Percentiles rank a stretch among this genome's conserved stretches.
phyloP scores from a whole-genome alignment of 2,113 vertebrate genomes.

The Choloepus hoffmanni region DNA sequence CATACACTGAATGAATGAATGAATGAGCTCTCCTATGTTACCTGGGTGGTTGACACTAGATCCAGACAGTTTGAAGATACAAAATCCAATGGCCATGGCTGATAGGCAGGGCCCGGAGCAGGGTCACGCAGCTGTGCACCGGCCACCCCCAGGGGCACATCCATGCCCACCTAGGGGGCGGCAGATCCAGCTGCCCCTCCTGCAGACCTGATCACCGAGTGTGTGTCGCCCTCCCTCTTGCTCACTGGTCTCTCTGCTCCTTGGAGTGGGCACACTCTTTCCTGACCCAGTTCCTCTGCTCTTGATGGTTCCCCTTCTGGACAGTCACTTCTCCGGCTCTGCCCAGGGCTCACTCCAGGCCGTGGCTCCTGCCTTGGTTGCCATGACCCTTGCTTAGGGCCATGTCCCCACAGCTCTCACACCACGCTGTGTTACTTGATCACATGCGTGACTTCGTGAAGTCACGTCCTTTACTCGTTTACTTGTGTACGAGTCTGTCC shows the following conservation, averaged over 20 bases:
- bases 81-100: accelerated
- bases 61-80: background rate
- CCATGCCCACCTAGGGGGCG: accelerated
- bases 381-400: too few relatives aligned
- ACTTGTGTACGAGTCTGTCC: background rate
- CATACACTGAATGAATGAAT: too few relatives aligned
- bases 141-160: background rate
- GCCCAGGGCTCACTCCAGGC: background rate
- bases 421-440: background rate
- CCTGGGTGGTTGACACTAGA: too few relatives aligned
- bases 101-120: background rate
- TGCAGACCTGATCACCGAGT: background rate
- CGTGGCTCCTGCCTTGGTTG: background rate
- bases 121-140: background rate
- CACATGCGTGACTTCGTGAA: background rate
- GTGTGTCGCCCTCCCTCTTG: background rate
- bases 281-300: background rate
- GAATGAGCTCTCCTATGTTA: too few relatives aligned
- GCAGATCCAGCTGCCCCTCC: too few relatives aligned
- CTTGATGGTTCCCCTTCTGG: background rate
- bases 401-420: too few relatives aligned
- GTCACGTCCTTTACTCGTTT: background rate
- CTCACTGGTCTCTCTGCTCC: background rate
- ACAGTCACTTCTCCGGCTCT: too few relatives aligned
- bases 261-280: accelerated